phyloP scores from a whole-genome alignment of 2,888 invertebrate species.

The Acanthosepion esculentum region DNA sequence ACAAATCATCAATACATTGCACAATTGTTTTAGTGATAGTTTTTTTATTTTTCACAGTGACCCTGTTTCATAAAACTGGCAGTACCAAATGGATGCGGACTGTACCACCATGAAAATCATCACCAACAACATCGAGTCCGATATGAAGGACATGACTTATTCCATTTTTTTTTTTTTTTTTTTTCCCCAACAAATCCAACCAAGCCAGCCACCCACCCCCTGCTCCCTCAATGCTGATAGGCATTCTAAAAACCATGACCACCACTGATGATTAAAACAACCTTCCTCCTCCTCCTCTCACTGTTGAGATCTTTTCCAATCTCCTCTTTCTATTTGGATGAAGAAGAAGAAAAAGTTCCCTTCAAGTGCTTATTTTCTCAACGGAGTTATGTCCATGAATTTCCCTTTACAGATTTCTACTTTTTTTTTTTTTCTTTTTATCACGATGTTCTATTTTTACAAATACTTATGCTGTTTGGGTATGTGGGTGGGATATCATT shows the following conservation, averaged over 20 bases:
- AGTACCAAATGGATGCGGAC: neutral
- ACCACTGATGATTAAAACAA: constrained; percentile 2
- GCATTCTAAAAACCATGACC: constrained; percentile 7
- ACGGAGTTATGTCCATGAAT: neutral
- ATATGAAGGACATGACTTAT: neutral
- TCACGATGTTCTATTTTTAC: neutral
- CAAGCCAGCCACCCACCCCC: too few relatives aligned
- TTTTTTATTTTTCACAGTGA: neutral
- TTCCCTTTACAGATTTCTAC: neutral
- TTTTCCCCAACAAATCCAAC: too few relatives aligned
- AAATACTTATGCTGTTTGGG: neutral
- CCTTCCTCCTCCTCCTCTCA: neutral
- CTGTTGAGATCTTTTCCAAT: neutral
- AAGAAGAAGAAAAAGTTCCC: neutral
- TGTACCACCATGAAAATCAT: neutral
- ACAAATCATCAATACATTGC: too few relatives aligned
- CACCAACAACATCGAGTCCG: neutral
- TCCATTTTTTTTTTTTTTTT: neutral
- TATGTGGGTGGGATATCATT: neutral
- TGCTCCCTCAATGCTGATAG: neutral
- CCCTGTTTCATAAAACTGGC: neutral
- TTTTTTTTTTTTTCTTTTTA: neutral
- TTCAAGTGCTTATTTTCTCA: neutral
- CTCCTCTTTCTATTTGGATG: neutral
- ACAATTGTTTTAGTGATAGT: too few relatives aligned